Percentiles rank a stretch among this genome's conserved stretches.
Evolutionary conservation across 2,113 vertebrate species (phyloP).

Genomic region (Spea bombifrons): DNA sequence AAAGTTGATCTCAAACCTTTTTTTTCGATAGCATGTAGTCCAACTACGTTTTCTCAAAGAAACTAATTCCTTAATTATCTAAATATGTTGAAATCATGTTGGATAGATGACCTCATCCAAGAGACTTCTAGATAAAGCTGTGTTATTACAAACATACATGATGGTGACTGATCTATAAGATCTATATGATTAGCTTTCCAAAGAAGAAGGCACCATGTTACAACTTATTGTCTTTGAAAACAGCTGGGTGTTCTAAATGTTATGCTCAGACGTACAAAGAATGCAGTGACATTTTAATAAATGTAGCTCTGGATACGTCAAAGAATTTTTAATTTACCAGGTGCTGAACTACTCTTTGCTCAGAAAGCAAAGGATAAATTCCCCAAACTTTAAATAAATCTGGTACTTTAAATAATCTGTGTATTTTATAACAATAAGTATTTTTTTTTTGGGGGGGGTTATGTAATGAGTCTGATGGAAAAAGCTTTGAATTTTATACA

Average conservation of each 20-base stretch:
- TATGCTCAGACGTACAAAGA: background rate
- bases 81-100: too few species aligned
- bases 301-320: background rate
- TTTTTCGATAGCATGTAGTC: too few species aligned
- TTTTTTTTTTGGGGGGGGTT: conserved; percentile 17
- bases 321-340: background rate
- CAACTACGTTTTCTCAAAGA: too few species aligned
- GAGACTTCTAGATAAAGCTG: background rate
- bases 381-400: background rate
- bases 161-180: background rate
- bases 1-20: too few species aligned
- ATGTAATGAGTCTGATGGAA: conserved; percentile 40
- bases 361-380: background rate
- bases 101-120: background rate
- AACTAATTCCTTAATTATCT: too few species aligned
- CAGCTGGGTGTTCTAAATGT: background rate
- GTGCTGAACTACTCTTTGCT: background rate
- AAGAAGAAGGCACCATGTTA: background rate
- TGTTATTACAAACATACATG: background rate
- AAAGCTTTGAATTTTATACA: conserved; percentile 36
- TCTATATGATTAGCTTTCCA: background rate
- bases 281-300: background rate
- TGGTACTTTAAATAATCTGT: conserved; percentile 24
- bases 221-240: background rate
- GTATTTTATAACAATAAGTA: conserved; percentile 19